Evolutionary conservation across 1,140 invertebrate species (phyloP).

Genomic region (Drosophila truncata): DNA sequence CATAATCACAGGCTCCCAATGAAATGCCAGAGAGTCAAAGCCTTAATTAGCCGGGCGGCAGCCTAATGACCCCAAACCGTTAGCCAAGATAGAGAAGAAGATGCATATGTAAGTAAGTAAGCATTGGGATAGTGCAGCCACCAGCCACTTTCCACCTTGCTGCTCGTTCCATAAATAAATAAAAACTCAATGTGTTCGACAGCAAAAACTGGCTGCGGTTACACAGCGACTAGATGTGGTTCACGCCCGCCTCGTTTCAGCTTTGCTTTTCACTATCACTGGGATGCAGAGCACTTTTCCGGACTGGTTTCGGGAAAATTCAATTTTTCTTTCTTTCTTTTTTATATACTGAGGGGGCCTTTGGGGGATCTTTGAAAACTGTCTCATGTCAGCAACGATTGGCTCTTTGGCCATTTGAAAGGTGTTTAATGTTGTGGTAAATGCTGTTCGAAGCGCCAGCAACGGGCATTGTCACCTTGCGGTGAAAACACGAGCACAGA

Average conservation of each 20-base stretch:
- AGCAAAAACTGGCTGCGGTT: conserved; percentile 64
- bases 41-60: conserved; percentile 40
- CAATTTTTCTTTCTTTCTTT: background rate
- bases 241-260: conserved; percentile 35
- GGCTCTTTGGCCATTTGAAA: conserved; percentile 40
- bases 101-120: conserved; percentile 14
- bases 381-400: conserved; percentile 45
- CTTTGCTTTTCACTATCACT: conserved; percentile 76
- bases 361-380: conserved; percentile 28
- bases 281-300: conserved; percentile 60
- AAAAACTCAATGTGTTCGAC: conserved; percentile 66
- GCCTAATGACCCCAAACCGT: conserved; percentile 59
- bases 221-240: conserved; percentile 18
- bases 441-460: conserved; percentile 18
- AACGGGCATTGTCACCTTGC: conserved; percentile 22
- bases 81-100: conserved; percentile 42
- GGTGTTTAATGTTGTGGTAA: conserved; percentile 48
- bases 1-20: conserved; percentile 44
- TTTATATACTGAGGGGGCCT: conserved; percentile 3
- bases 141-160: conserved; percentile 68
- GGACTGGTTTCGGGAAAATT: conserved; percentile 36
- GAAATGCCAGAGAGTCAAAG: conserved; percentile 46
- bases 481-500: conserved; percentile 25
- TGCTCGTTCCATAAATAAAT: conserved; percentile 74
- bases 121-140: conserved; percentile 4